Percentiles rank a stretch among this genome's conserved stretches.
These are phyloP conservation scores for Gandaritis pyraliata DNA, from an alignment of 2,888 invertebrate species.

Conservation along the genomic window DNA sequence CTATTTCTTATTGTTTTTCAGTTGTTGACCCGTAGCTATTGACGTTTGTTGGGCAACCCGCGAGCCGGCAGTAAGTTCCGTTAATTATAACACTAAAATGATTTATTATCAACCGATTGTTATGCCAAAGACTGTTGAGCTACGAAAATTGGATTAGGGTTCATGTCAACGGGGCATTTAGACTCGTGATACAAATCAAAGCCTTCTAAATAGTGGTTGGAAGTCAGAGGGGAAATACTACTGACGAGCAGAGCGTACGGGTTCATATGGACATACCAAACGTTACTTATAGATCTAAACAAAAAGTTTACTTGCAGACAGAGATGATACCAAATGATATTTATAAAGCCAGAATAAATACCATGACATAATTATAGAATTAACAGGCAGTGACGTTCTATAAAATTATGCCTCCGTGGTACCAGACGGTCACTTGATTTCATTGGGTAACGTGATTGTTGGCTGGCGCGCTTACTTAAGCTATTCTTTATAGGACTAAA, in stretches of 20 bases:
- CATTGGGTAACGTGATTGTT: constrained; percentile 33
- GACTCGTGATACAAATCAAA: constrained; percentile 54
- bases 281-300: background rate
- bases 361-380: background rate
- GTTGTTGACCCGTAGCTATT: constrained; percentile 76
- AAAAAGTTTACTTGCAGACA: background rate
- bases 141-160: constrained; percentile 59
- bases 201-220: constrained; percentile 36
- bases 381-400: background rate
- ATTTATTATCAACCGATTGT: constrained; percentile 67
- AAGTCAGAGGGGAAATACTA: constrained; percentile 18
- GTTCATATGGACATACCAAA: too few relatives aligned
- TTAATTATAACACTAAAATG: constrained; percentile 73
- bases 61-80: constrained; percentile 50
- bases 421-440: constrained; percentile 40
- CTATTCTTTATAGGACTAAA: constrained; percentile 36
- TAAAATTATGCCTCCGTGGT: constrained; percentile 16
- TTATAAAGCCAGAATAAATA: background rate
- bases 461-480: constrained; percentile 29
- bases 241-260: background rate
- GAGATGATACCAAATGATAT: background rate
- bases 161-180: constrained; percentile 66
- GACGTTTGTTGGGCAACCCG: constrained; percentile 59
- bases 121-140: constrained; percentile 56
- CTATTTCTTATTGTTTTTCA: constrained; percentile 80